Conservation (phyloP, 2,113 vertebrate species). For the Periophthalmodon schlosseri region DNA sequence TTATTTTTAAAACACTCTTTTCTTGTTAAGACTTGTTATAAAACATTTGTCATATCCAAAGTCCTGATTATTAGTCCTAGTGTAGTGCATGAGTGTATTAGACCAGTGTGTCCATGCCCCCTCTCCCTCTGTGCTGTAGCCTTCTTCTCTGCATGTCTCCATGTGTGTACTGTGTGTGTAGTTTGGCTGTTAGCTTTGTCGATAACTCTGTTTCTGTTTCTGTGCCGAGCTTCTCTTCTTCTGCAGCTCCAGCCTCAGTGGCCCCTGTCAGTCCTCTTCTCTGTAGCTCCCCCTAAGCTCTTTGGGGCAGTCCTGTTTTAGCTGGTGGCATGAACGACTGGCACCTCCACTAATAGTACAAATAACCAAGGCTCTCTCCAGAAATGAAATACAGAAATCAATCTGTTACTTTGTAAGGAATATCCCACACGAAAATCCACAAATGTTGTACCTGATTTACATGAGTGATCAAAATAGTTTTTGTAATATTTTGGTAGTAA, state of each 20-base stretch:
- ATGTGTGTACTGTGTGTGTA: not conserved
- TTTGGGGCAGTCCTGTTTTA: slow-evolving; percentile 98
- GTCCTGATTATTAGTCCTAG: too few species aligned
- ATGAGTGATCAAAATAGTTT: too few species aligned
- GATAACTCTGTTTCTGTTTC: slow-evolving; percentile 16
- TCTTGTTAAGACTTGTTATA: too few species aligned
- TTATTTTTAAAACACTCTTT: too few species aligned
- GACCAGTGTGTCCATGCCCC: not conserved
- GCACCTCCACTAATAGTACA: slow-evolving; percentile 78
- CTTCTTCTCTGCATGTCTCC: not conserved
- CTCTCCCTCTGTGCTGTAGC: not conserved
- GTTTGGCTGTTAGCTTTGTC: not conserved
- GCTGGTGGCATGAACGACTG: slow-evolving; percentile 94
- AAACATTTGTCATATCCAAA: too few species aligned
- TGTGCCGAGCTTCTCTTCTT: slow-evolving; percentile 57
- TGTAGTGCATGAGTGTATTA: not conserved
- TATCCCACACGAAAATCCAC: too few species aligned
- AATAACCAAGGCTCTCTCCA: slow-evolving; percentile 34
- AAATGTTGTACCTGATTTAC: too few species aligned
- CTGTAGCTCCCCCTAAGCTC: slow-evolving; percentile 89
- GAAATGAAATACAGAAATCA: slow-evolving; percentile 11
- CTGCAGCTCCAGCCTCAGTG: slow-evolving; percentile 81
- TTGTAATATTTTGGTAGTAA: too few species aligned
- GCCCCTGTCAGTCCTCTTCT: slow-evolving; percentile 42
- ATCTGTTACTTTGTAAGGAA: too few species aligned